These are phyloP conservation scores for Agapostemon virescens DNA, from an alignment of 2,888 invertebrate species.

Conservation along the genomic window DNA sequence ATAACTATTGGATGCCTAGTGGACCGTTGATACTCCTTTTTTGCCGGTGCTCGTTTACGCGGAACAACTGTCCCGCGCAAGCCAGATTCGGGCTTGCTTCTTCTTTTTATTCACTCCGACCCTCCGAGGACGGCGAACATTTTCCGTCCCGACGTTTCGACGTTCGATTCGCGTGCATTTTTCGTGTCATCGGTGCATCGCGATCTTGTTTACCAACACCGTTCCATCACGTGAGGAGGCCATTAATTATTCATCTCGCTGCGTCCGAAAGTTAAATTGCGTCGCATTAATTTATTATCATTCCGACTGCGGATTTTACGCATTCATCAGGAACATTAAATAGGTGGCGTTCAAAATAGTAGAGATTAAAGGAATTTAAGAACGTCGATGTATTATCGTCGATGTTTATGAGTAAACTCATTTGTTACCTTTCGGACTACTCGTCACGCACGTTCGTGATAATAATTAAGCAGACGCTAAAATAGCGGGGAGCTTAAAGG, in stretches of 20 bases:
- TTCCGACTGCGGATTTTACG: neutral
- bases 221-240: neutral
- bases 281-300: neutral
- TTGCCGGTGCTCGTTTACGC: constrained; percentile 14
- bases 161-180: neutral
- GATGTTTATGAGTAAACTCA: neutral
- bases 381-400: neutral
- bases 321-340: neutral
- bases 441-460: neutral
- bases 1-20: constrained; percentile 51
- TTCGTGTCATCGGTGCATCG: neutral
- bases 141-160: neutral
- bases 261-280: neutral
- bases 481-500: neutral
- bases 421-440: too few relatives aligned
- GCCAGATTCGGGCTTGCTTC: constrained; percentile 6
- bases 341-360: neutral
- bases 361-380: neutral
- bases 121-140: neutral
- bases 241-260: neutral
- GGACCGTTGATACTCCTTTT: constrained; percentile 28
- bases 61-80: constrained; percentile 9
- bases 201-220: neutral
- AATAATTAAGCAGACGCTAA: neutral
- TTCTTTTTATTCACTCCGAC: constrained; percentile 7